phyloP scores from a whole-genome alignment of 1,140 invertebrate species.

The Goniozus legneri region DNA sequence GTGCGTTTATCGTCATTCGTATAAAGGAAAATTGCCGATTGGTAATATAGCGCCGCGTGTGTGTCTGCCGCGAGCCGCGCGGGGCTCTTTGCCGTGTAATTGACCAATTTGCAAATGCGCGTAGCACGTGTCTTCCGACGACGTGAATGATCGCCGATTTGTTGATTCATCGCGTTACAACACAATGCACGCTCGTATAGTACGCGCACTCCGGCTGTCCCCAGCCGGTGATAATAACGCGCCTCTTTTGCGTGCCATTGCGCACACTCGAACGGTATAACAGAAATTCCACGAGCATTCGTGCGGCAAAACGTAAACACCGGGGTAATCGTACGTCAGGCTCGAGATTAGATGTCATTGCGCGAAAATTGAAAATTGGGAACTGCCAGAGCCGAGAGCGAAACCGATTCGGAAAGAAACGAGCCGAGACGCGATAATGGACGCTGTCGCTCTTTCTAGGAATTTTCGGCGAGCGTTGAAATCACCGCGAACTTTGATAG shows the following conservation, averaged over 20 bases:
- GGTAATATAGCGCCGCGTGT: too few species aligned
- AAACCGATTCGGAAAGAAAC: too few species aligned
- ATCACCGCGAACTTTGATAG: slow-evolving; percentile 5
- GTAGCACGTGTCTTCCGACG: slow-evolving; percentile 16
- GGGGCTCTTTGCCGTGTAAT: slow-evolving; percentile 18
- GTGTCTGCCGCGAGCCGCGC: too few species aligned
- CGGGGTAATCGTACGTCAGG: too few species aligned
- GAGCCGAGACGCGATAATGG: slow-evolving; percentile 18
- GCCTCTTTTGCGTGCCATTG: background rate
- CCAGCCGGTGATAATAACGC: background rate
- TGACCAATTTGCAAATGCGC: slow-evolving; percentile 23
- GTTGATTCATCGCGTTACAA: slow-evolving; percentile 27
- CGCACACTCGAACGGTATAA: background rate
- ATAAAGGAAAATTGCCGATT: too few species aligned
- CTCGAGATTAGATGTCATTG: background rate
- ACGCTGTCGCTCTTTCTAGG: too few species aligned
- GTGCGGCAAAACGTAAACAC: too few species aligned
- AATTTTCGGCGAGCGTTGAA: slow-evolving; percentile 9
- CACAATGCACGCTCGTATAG: slow-evolving; percentile 16
- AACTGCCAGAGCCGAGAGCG: too few species aligned
- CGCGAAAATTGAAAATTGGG: background rate
- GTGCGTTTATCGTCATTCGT: too few species aligned
- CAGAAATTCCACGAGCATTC: background rate
- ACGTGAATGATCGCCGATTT: slow-evolving; percentile 22
- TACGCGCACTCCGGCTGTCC: background rate